phyloP scores from a whole-genome alignment of 2,888 invertebrate species.

The Luperina nickerlii region DNA sequence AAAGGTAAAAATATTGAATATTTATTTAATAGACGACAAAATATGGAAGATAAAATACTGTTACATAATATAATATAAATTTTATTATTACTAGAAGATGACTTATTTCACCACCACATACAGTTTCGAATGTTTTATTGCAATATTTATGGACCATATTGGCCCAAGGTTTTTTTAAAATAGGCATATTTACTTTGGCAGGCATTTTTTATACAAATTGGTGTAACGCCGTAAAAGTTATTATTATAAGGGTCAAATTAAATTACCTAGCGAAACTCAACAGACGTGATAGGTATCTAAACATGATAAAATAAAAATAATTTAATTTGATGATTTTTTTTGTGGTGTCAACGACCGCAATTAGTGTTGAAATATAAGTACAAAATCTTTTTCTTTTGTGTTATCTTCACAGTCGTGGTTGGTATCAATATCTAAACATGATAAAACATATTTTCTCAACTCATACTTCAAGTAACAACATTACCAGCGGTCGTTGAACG shows the following conservation, averaged over 20 bases:
- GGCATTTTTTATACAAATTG: background rate
- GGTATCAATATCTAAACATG: too few species aligned
- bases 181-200: slow-evolving; percentile 31
- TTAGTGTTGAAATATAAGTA: background rate
- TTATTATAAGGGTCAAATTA: background rate
- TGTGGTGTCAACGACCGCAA: background rate
- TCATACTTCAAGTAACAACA: too few species aligned
- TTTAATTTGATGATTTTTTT: background rate
- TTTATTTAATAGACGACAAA: slow-evolving; percentile 50
- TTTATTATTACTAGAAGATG: slow-evolving; percentile 29
- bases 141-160: slow-evolving; percentile 27
- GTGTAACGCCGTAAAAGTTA: background rate
- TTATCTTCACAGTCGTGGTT: too few species aligned
- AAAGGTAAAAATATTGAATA: slow-evolving; percentile 56
- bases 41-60: slow-evolving; percentile 57
- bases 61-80: slow-evolving; percentile 26
- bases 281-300: background rate
- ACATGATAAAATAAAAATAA: background rate
- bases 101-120: slow-evolving; percentile 10
- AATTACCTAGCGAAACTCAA: background rate
- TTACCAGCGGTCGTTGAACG: too few species aligned
- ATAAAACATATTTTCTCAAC: too few species aligned
- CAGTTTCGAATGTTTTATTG: slow-evolving; percentile 20
- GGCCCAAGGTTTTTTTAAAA: slow-evolving; percentile 39
- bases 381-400: too few species aligned